Percentiles rank a stretch among this genome's conserved stretches.
phyloP scores from a whole-genome alignment of 2,888 invertebrate species.

The Pilophorus perplexus region DNA sequence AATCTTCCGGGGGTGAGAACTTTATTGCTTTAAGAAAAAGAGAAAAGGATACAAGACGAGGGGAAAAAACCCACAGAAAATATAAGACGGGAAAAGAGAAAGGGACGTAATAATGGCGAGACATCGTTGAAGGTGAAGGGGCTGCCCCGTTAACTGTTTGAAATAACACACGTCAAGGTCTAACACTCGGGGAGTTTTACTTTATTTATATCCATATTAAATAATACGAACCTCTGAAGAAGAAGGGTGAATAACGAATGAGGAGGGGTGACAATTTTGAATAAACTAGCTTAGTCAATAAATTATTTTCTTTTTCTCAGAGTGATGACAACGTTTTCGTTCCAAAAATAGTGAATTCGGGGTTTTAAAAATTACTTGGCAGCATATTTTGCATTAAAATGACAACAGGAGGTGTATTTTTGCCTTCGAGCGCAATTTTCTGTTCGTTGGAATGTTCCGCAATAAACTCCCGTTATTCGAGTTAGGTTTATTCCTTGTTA shows the following conservation, averaged over 20 bases:
- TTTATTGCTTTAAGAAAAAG: conserved; percentile 27
- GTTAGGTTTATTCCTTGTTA: too few species aligned
- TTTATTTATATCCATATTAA: conserved; percentile 34
- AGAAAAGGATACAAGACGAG: too few species aligned
- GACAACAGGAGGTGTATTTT: too few species aligned
- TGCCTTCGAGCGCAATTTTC: too few species aligned
- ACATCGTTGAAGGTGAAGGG: conserved; percentile 10
- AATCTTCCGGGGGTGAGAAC: conserved; percentile 28
- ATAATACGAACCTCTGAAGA: neutral
- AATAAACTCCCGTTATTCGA: too few species aligned
- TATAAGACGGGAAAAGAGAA: neutral
- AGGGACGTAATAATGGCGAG: conserved; percentile 24
- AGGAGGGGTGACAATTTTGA: conserved; percentile 16
- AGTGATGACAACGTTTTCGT: too few species aligned
- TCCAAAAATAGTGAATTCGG: too few species aligned
- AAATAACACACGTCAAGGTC: conserved; percentile 35
- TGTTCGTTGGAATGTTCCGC: too few species aligned
- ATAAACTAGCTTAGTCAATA: conserved; percentile 5
- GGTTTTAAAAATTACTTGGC: too few species aligned
- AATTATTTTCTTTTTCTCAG: too few species aligned
- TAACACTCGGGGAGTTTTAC: conserved; percentile 1
- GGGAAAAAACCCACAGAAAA: neutral
- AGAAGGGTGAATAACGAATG: conserved; percentile 28
- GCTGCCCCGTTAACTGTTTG: conserved; percentile 26
- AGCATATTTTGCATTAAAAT: too few species aligned